Conservation (phyloP, 2,113 vertebrate genomes). For the Pangasianodon hypophthalmus region DNA sequence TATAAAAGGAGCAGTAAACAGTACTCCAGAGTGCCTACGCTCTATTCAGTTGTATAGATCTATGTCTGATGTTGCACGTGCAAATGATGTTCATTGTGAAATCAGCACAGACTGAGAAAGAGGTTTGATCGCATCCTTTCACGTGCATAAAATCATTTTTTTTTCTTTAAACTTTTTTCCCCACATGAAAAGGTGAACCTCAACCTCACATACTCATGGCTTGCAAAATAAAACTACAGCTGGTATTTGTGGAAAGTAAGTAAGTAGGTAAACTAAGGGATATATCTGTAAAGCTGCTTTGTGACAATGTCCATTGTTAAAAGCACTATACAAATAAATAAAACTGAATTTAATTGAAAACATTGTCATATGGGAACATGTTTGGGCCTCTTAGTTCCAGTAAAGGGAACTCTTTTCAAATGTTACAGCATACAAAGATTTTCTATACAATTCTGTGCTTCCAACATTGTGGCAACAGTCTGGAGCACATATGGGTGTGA, state of each 20-base stretch:
- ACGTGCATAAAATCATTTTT: background rate
- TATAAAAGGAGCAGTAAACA: background rate
- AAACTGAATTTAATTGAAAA: too few relatives aligned
- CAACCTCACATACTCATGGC: background rate
- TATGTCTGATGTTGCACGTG: background rate
- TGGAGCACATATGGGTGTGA: background rate
- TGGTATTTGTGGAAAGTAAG: too few relatives aligned
- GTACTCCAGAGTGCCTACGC: background rate
- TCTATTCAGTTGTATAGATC: background rate
- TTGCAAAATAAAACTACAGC: background rate
- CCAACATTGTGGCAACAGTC: background rate
- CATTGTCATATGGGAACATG: background rate
- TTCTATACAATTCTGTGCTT: background rate
- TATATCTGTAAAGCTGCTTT: too few relatives aligned
- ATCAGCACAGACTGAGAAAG: background rate
- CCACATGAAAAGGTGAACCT: too few relatives aligned
- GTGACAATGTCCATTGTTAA: too few relatives aligned
- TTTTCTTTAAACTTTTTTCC: background rate
- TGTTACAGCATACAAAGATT: background rate
- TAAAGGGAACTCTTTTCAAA: background rate
- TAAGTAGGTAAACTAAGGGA: too few relatives aligned
- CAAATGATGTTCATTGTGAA: background rate
- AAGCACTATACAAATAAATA: too few relatives aligned
- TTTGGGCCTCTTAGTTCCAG: background rate
- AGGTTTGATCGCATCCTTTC: background rate